Conservation (phyloP, 2,797 vertebrate genomes). For the Discoglossus pictus region DNA sequence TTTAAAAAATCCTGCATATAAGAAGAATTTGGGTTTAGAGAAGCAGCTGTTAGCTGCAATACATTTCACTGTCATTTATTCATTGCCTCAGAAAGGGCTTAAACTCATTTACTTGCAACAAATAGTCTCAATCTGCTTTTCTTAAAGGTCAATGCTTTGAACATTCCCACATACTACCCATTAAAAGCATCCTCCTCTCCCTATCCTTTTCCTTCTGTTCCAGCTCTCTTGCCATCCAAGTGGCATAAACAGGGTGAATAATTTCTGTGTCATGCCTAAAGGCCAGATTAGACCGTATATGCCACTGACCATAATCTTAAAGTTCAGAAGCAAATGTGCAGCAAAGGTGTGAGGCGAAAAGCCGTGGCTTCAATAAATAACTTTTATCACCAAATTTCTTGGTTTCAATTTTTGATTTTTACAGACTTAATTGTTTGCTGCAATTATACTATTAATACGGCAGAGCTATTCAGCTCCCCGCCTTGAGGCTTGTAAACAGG, state of each 20-base stretch:
- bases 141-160: slow-evolving; percentile 27
- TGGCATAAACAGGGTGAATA: slow-evolving; percentile 16
- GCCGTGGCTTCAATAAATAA: no score
- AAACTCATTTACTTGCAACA: slow-evolving; percentile 5
- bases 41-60: no score
- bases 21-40: no score
- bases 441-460: no score
- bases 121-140: slow-evolving; percentile 11
- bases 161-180: not conserved
- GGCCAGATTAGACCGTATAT: slow-evolving; percentile 12
- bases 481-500: slow-evolving; percentile 5
- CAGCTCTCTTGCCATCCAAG: slow-evolving; percentile 22
- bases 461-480: not conserved
- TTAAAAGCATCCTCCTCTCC: not conserved
- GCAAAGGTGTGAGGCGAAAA: not conserved
- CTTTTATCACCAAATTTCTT: no score
- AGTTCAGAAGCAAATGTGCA: not conserved
- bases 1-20: not conserved
- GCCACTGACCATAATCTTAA: slow-evolving; percentile 27
- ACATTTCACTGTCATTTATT: slow-evolving; percentile 2
- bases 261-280: slow-evolving; percentile 35
- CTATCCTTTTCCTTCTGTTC: slow-evolving; percentile 2
- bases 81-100: not conserved
- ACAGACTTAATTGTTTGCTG: no score
- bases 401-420: no score